Percentiles rank a stretch among this genome's conserved stretches.
Conservation (phyloP, 2,888 invertebrate species). For the Hedya salicella region DNA sequence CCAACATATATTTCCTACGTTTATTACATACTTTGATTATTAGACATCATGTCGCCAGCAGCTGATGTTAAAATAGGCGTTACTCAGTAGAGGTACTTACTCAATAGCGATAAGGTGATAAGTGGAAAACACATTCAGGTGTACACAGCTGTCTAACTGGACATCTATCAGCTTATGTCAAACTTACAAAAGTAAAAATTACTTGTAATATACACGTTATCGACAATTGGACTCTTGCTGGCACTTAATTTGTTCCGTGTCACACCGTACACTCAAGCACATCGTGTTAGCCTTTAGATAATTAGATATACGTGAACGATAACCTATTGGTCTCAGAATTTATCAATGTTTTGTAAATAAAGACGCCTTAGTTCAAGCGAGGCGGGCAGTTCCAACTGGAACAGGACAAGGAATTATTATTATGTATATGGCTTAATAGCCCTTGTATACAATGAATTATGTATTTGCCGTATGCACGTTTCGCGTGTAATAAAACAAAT, state of each 20-base stretch:
- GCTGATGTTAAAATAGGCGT: constrained; percentile 52
- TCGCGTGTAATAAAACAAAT: not conserved
- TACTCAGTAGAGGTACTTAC: constrained; percentile 40
- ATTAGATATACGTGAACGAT: constrained; percentile 18
- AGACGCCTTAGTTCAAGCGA: constrained; percentile 8
- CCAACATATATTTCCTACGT: not conserved
- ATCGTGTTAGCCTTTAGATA: constrained; percentile 27
- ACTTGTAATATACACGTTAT: no score
- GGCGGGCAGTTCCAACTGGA: constrained; percentile 1
- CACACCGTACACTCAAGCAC: constrained; percentile 8
- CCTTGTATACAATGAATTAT: not conserved
- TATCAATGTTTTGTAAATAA: constrained; percentile 30
- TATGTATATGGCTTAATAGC: not conserved
- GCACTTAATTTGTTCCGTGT: no score
- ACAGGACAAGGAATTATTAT: not conserved
- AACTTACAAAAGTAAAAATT: no score
- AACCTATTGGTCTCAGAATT: constrained; percentile 28
- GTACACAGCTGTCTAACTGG: constrained; percentile 6
- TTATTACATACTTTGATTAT: constrained; percentile 39
- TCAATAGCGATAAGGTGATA: no score
- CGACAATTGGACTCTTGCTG: no score
- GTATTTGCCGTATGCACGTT: not conserved
- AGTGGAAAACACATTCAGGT: constrained; percentile 31
- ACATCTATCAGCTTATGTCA: no score
- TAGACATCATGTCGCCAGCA: constrained; percentile 53